Evolutionary conservation across 1,140 invertebrate genomes (phyloP).

Genomic region (Lamellibrachia luymesi): DNA sequence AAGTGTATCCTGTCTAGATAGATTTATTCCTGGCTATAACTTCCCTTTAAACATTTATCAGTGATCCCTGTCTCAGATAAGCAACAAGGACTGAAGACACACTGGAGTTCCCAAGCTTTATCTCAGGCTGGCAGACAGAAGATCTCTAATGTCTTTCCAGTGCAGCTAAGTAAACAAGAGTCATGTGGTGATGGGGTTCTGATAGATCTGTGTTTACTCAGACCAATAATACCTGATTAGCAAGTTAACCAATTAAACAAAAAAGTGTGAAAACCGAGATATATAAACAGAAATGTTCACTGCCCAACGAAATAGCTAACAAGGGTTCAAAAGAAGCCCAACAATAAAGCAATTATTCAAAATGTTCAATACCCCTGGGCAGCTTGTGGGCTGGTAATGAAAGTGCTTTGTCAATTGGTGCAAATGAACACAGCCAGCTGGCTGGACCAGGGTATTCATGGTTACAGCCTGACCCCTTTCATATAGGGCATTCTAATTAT

Average conservation of each 20-base stretch:
- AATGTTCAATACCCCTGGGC: background rate
- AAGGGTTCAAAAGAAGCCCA: background rate
- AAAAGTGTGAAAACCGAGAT: background rate
- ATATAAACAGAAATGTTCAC: background rate
- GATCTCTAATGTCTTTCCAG: background rate
- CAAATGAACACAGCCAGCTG: background rate
- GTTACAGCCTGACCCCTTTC: background rate
- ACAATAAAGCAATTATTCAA: background rate
- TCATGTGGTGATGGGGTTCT: background rate
- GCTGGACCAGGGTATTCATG: slow-evolving; percentile 3
- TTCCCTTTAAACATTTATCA: background rate
- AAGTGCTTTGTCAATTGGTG: background rate
- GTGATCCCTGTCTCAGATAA: background rate
- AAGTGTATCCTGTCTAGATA: background rate
- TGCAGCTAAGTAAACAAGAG: background rate
- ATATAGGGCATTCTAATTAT: background rate
- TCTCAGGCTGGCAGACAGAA: background rate
- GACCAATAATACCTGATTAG: background rate
- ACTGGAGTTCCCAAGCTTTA: background rate
- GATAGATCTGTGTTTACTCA: background rate
- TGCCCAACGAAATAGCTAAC: background rate
- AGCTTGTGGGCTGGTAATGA: background rate
- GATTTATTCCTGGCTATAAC: background rate
- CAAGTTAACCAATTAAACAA: background rate
- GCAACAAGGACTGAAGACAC: background rate